Evolutionary conservation across 2,888 invertebrate species (phyloP).

Genomic region (Drosophila mettleri): DNA sequence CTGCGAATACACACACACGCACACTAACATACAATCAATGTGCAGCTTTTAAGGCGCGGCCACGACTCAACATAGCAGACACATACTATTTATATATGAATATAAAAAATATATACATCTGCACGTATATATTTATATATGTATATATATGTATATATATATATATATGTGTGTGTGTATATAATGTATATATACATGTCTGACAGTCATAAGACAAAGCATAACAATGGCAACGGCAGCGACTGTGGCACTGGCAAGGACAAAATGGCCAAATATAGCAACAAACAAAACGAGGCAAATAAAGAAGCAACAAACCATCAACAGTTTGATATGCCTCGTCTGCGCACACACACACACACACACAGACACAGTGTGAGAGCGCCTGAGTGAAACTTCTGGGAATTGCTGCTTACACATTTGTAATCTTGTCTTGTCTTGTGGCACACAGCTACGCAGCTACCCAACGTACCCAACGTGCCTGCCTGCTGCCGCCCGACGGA

Average conservation of each 20-base stretch:
- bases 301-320: slow-evolving; percentile 80
- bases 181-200: slow-evolving; percentile 36
- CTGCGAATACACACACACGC: slow-evolving; percentile 16
- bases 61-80: slow-evolving; percentile 41
- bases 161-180: slow-evolving; percentile 18
- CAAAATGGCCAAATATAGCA: slow-evolving; percentile 76
- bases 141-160: slow-evolving; percentile 18
- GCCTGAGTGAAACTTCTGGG: slow-evolving; percentile 65
- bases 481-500: neutral
- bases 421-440: slow-evolving; percentile 75
- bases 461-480: neutral
- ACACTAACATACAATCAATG: slow-evolving; percentile 16
- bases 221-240: slow-evolving; percentile 67
- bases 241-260: slow-evolving; percentile 36
- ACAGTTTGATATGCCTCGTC: slow-evolving; percentile 78
- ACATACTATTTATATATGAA: slow-evolving; percentile 6
- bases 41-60: slow-evolving; percentile 63
- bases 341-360: slow-evolving; percentile 46
- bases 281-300: slow-evolving; percentile 73
- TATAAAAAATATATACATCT: neutral
- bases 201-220: slow-evolving; percentile 63
- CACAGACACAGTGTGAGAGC: slow-evolving; percentile 10
- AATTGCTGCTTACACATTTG: slow-evolving; percentile 79
- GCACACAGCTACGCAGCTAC: slow-evolving; percentile 19
- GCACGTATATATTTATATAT: neutral